Conservation (phyloP, 2,888 invertebrate species). For the Plemyria rubiginata region DNA sequence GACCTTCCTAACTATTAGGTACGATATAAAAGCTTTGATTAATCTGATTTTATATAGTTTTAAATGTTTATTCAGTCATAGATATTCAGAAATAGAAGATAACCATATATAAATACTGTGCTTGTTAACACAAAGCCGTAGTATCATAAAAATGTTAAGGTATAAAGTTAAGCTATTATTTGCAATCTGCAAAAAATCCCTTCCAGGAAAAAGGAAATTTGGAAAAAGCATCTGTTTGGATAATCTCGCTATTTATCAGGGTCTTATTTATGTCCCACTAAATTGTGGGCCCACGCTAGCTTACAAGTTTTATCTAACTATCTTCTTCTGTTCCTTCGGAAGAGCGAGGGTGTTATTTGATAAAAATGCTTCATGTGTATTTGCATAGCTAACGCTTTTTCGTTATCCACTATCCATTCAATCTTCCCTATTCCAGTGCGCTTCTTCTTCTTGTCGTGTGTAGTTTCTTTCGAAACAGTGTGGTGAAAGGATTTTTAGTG, state of each 20-base stretch:
- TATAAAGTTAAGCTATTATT: conserved; percentile 35
- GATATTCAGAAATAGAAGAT: too few species aligned
- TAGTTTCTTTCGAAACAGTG: too few species aligned
- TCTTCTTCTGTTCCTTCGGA: neutral
- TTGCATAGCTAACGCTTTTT: too few species aligned
- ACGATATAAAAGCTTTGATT: too few species aligned
- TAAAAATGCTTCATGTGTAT: too few species aligned
- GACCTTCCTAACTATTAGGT: too few species aligned
- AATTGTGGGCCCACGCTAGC: conserved; percentile 43
- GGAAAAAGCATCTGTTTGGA: conserved; percentile 44
- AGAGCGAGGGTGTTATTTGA: neutral
- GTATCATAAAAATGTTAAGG: conserved; percentile 7
- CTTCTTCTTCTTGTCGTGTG: too few species aligned
- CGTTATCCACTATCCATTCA: too few species aligned
- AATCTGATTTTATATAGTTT: too few species aligned
- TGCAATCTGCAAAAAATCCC: conserved; percentile 39
- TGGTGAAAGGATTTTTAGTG: too few species aligned
- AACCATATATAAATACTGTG: neutral
- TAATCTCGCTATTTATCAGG: conserved; percentile 53
- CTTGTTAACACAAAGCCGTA: neutral
- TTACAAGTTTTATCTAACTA: conserved; percentile 22
- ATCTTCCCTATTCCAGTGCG: too few species aligned
- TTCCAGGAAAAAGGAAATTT: conserved; percentile 39
- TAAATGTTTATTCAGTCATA: too few species aligned
- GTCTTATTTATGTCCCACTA: conserved; percentile 45